Evolutionary conservation across 2,888 invertebrate species (phyloP).

Genomic region (Metopia argyrocephala): DNA sequence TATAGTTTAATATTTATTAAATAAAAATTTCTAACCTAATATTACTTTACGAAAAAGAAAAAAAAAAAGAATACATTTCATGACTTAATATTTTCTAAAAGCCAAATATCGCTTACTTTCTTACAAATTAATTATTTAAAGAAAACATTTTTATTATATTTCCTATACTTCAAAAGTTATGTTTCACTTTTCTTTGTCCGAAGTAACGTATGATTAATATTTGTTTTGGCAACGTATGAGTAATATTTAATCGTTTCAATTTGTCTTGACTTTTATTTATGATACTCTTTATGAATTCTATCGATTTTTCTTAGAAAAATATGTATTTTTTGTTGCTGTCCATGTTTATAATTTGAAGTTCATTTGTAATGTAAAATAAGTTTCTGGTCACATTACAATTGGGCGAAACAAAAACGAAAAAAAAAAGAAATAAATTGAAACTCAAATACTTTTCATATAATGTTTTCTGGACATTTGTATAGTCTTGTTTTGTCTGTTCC

Average conservation of each 20-base stretch:
- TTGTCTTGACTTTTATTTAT: background rate
- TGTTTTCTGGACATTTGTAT: slow-evolving; percentile 9
- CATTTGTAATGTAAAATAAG: background rate
- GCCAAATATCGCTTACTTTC: too few relatives aligned
- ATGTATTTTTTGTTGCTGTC: background rate
- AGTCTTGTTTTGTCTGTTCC: background rate
- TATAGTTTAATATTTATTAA: too few relatives aligned
- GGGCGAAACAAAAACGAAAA: background rate
- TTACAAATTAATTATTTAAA: too few relatives aligned
- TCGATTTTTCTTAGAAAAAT: background rate
- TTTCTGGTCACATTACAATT: slow-evolving; percentile 22
- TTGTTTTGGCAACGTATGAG: background rate
- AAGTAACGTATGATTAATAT: background rate
- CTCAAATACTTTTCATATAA: background rate
- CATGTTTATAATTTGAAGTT: background rate
- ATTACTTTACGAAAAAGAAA: too few relatives aligned
- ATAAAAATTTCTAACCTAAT: too few relatives aligned
- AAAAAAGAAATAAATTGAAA: background rate
- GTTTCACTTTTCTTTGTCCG: background rate
- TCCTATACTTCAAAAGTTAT: too few relatives aligned
- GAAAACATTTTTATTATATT: too few relatives aligned
- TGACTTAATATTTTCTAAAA: too few relatives aligned
- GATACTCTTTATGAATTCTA: background rate
- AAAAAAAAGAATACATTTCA: too few relatives aligned
- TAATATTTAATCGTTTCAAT: background rate